A percentile compares a stretch with the other conserved stretches of the same genome.
These are phyloP conservation scores for Gymnocypris eckloni DNA, from an alignment of 2,797 vertebrate genomes.

Conservation along the genomic window DNA sequence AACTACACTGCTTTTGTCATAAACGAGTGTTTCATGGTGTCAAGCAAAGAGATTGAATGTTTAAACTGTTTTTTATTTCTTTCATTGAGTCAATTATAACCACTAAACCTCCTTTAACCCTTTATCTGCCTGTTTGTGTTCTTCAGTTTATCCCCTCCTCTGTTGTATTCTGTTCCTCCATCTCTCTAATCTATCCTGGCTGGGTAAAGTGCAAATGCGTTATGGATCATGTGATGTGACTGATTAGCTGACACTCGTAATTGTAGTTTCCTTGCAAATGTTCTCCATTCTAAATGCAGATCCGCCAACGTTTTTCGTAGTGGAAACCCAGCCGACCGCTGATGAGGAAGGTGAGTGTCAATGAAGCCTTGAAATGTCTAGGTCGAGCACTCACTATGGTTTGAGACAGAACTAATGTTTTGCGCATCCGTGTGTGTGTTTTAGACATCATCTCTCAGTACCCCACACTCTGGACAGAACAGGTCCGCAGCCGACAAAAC, in stretches of 20 bases:
- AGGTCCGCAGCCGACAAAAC: conserved; percentile 93
- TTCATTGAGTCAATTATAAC: conserved; percentile 17
- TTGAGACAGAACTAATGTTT: conserved; percentile 38
- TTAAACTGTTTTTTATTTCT: conserved; percentile 11
- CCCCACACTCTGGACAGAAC: conserved; percentile 94
- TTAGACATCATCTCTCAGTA: conserved; percentile 92
- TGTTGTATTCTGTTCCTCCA: conserved; percentile 44
- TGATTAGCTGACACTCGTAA: conserved; percentile 89
- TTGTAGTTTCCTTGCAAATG: conserved; percentile 99
- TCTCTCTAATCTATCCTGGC: conserved; percentile 60
- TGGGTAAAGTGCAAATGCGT: conserved; percentile 85
- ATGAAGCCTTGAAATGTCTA: not conserved
- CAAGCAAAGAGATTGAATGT: conserved; percentile 6
- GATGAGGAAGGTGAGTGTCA: conserved; percentile 92
- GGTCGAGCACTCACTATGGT: not conserved
- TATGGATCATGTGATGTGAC: conserved; percentile 72
- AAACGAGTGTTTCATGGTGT: not conserved
- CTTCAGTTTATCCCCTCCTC: conserved; percentile 23
- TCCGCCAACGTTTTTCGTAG: conserved; percentile 84
- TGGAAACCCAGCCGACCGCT: conserved; percentile 87
- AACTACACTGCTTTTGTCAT: not conserved
- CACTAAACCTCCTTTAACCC: conserved; percentile 19
- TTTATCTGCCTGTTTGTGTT: conserved; percentile 12
- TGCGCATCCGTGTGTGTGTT: conserved; percentile 49
- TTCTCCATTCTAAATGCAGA: conserved; percentile 99